These are phyloP conservation scores for Varroa destructor DNA, from an alignment of 1,140 invertebrate genomes.

Conservation along the genomic window DNA sequence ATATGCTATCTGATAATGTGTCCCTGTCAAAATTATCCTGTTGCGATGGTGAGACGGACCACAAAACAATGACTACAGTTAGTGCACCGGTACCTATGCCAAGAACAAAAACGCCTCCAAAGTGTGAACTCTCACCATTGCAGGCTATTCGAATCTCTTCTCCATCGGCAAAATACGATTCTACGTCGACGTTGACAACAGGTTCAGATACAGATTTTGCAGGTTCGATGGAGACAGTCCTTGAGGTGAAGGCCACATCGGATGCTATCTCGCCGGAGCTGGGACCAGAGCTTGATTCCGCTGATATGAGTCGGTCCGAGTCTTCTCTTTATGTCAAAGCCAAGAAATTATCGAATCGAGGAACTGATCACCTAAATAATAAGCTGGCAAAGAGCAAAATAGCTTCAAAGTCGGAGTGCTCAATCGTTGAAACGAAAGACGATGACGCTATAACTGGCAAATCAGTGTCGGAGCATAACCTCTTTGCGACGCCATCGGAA, in stretches of 20 bases:
- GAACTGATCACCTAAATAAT: conserved; percentile 3
- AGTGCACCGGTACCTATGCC: not conserved
- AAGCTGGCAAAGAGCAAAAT: conserved; percentile 2
- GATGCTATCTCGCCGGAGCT: too few relatives aligned
- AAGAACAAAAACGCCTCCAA: not conserved
- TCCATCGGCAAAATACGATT: conserved; percentile 22
- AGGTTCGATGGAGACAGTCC: conserved; percentile 21
- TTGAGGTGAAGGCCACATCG: conserved; percentile 3
- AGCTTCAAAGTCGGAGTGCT: too few relatives aligned
- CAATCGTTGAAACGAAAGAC: not conserved
- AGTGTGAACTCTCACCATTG: not conserved
- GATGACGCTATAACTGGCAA: not conserved
- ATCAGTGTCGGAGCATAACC: conserved; percentile 17
- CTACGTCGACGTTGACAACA: conserved; percentile 17
- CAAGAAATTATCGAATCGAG: not conserved
- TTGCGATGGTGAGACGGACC: conserved; percentile 21
- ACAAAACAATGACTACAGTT: not conserved
- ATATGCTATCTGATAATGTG: conserved; percentile 17
- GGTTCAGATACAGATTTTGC: conserved; percentile 23
- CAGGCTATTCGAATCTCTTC: conserved; percentile 25
- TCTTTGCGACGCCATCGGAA: conserved; percentile 3
- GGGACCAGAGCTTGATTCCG: not conserved
- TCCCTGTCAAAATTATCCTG: conserved; percentile 14
- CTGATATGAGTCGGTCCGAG: conserved; percentile 24
- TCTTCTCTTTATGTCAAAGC: conserved; percentile 18